Evolutionary conservation across 1,140 invertebrate genomes (phyloP).

Genomic region (Hylyphantes graminicola): DNA sequence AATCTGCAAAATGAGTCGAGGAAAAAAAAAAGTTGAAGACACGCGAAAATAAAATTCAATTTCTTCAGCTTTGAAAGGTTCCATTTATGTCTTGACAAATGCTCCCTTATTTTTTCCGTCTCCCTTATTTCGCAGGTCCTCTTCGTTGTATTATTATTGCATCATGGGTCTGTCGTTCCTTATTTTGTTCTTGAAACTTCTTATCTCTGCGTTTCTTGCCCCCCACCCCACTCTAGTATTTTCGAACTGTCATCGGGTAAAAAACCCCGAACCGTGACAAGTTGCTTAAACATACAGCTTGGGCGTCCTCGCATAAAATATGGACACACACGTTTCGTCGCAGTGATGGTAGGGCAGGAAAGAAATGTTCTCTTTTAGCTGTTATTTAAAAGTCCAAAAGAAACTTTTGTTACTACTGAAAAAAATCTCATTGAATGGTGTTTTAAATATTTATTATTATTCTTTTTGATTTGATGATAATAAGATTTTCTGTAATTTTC

Average conservation of each 20-base stretch:
- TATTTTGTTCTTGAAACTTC: slow-evolving; percentile 44
- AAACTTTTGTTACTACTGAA: too few relatives aligned
- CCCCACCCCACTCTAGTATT: slow-evolving; percentile 8
- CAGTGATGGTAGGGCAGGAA: too few relatives aligned
- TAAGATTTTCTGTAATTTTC: too few relatives aligned
- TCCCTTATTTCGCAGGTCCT: background rate
- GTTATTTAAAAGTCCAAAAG: too few relatives aligned
- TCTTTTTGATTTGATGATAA: too few relatives aligned
- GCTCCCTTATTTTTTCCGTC: slow-evolving; percentile 22
- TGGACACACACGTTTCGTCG: slow-evolving; percentile 39
- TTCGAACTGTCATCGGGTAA: slow-evolving; percentile 51
- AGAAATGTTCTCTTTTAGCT: too few relatives aligned
- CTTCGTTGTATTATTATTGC: slow-evolving; percentile 44
- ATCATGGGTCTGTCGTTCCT: slow-evolving; percentile 33
- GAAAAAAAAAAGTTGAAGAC: background rate
- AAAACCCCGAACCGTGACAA: slow-evolving; percentile 41
- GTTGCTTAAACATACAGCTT: slow-evolving; percentile 51
- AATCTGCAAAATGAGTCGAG: background rate
- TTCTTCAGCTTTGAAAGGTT: slow-evolving; percentile 59
- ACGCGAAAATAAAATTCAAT: slow-evolving; percentile 50
- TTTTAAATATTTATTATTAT: too few relatives aligned
- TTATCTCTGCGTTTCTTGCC: slow-evolving; percentile 26
- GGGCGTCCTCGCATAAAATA: slow-evolving; percentile 33
- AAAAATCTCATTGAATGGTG: too few relatives aligned
- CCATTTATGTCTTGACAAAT: slow-evolving; percentile 59